These are phyloP conservation scores for Damaliscus lunatus DNA, from an alignment of 2,113 vertebrate species.

Conservation along the genomic window DNA sequence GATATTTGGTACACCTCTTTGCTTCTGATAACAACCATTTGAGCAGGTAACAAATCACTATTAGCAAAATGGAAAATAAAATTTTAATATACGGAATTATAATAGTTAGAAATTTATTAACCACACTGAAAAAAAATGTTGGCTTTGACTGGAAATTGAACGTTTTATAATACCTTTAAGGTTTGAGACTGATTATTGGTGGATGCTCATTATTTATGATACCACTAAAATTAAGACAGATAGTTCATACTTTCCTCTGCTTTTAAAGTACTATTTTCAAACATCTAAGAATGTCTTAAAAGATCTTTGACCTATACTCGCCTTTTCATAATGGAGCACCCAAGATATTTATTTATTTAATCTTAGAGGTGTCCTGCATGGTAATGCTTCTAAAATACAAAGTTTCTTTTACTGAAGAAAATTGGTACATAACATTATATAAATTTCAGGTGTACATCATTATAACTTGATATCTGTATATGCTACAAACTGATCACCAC, in stretches of 20 bases:
- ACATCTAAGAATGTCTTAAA: neutral
- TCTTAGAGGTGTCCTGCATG: neutral
- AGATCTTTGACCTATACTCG: neutral
- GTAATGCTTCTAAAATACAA: neutral
- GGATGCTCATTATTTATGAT: neutral
- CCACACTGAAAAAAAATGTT: neutral
- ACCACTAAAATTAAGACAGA: neutral
- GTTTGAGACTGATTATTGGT: neutral
- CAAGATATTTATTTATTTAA: neutral
- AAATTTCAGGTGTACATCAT: neutral
- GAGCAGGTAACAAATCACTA: neutral
- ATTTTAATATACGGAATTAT: neutral
- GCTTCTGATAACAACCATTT: neutral
- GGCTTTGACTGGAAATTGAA: neutral
- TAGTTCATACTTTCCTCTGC: neutral
- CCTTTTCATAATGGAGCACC: neutral
- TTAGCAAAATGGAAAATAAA: neutral
- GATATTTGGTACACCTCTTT: neutral
- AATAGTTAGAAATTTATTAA: neutral
- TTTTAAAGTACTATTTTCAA: neutral
- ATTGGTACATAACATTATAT: neutral
- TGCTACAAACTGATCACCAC: neutral
- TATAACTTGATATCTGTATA: neutral
- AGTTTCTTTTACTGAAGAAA: neutral
- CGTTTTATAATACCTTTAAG: neutral